A percentile compares a stretch with the other conserved stretches of the same genome.
Evolutionary conservation across 2,113 vertebrate genomes (phyloP).

Genomic region (Myanophis thanlyinensis): DNA sequence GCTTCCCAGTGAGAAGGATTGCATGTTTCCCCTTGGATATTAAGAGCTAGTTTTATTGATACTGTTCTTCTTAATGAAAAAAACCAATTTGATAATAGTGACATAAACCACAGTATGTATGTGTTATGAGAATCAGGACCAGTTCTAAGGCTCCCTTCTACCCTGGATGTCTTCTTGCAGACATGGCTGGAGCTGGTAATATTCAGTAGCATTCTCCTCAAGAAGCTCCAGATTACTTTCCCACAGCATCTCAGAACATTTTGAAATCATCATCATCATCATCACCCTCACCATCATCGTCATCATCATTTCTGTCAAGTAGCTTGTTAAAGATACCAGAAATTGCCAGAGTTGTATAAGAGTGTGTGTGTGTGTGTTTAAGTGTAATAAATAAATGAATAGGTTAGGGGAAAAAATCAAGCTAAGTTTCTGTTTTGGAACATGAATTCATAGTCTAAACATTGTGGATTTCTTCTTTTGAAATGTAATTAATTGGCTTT

Average conservation of each 20-base stretch:
- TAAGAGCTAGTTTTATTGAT: slow-evolving; percentile 33
- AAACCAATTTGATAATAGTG: slow-evolving; percentile 27
- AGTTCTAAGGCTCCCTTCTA: neutral
- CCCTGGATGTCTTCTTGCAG: neutral
- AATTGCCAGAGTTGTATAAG: neutral
- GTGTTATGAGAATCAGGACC: neutral
- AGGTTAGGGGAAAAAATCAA: neutral
- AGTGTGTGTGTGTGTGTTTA: neutral
- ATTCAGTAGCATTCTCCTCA: neutral
- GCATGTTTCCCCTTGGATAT: slow-evolving; percentile 37
- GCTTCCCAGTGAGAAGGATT: slow-evolving; percentile 40
- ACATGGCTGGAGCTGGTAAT: neutral
- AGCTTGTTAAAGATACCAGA: neutral
- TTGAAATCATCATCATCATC: neutral
- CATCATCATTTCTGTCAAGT: neutral
- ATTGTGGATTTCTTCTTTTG: slow-evolving; percentile 4
- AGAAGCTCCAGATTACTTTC: neutral
- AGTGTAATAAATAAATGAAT: neutral
- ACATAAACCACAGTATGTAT: slow-evolving; percentile 10
- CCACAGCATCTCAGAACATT: neutral
- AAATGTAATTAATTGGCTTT: slow-evolving; percentile 12
- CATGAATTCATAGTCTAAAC: neutral
- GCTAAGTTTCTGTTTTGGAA: neutral
- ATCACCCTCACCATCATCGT: too few relatives aligned
- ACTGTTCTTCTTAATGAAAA: slow-evolving; percentile 38